Conservation (phyloP, 2,113 vertebrate genomes). For the Amphiprion percula region DNA sequence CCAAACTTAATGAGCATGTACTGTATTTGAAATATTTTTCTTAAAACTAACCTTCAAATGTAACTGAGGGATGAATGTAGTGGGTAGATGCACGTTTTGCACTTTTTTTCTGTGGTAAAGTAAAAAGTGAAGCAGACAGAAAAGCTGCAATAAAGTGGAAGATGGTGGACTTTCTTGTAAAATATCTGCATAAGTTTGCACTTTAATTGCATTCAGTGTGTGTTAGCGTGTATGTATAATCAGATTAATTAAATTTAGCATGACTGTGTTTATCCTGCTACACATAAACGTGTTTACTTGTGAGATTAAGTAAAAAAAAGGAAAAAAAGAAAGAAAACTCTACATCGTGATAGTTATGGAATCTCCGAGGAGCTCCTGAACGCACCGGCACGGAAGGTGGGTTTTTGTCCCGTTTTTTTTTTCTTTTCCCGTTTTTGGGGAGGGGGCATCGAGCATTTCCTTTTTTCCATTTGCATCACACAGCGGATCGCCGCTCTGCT, state of each 20-base stretch:
- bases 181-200: neutral
- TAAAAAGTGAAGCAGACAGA: too few species aligned
- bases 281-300: neutral
- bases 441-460: slow-evolving; percentile 64
- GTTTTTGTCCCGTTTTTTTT: slow-evolving; percentile 55
- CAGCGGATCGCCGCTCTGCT: slow-evolving; percentile 21
- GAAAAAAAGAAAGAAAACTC: neutral
- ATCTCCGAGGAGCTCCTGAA: slow-evolving; percentile 63
- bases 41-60: too few species aligned
- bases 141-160: neutral
- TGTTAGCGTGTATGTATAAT: too few species aligned
- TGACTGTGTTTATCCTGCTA: neutral
- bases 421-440: slow-evolving; percentile 40
- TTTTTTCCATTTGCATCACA: slow-evolving; percentile 71
- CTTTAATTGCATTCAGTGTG: neutral
- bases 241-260: too few species aligned
- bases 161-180: neutral
- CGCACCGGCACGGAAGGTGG: slow-evolving; percentile 67
- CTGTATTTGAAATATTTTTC: too few species aligned
- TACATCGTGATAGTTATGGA: neutral
- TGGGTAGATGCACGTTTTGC: too few species aligned
- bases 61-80: too few species aligned
- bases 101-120: too few species aligned
- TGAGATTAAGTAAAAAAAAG: neutral
- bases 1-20: too few species aligned